Evolutionary conservation across 2,888 invertebrate genomes (phyloP).

Genomic region (Onthophagus sagittarius): DNA sequence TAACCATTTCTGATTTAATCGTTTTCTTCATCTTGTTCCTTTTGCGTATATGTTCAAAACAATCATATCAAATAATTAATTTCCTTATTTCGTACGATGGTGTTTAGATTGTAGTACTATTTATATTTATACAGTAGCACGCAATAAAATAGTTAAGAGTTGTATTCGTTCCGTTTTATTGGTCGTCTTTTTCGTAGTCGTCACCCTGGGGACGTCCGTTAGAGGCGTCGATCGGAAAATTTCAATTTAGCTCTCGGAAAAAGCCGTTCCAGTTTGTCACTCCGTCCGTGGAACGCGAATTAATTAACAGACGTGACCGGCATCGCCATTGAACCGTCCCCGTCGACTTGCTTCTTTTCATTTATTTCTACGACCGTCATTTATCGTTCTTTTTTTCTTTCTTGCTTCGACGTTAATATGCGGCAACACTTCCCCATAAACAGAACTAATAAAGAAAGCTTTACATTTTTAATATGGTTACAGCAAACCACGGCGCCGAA

Average conservation of each 20-base stretch:
- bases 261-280: not conserved
- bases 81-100: conserved; percentile 25
- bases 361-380: not conserved
- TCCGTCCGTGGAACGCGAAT: not conserved
- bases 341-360: not conserved
- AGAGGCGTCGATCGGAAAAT: not conserved
- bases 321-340: not conserved
- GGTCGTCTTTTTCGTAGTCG: conserved; percentile 23
- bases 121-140: conserved; percentile 22
- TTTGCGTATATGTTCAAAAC: conserved; percentile 29
- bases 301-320: not conserved
- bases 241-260: not conserved
- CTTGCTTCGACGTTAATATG: not conserved
- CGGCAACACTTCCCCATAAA: not conserved
- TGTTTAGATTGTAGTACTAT: too few relatives aligned
- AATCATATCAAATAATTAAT: conserved; percentile 38
- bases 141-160: conserved; percentile 22
- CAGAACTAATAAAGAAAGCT: not conserved
- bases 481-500: not conserved
- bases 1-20: not conserved
- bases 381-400: not conserved
- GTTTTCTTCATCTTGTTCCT: too few relatives aligned
- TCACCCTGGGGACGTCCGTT: conserved; percentile 18
- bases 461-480: not conserved
- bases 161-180: conserved; percentile 25